phyloP scores from a whole-genome alignment of 2,797 vertebrate species.

The Pipistrellus pipistrellus region DNA sequence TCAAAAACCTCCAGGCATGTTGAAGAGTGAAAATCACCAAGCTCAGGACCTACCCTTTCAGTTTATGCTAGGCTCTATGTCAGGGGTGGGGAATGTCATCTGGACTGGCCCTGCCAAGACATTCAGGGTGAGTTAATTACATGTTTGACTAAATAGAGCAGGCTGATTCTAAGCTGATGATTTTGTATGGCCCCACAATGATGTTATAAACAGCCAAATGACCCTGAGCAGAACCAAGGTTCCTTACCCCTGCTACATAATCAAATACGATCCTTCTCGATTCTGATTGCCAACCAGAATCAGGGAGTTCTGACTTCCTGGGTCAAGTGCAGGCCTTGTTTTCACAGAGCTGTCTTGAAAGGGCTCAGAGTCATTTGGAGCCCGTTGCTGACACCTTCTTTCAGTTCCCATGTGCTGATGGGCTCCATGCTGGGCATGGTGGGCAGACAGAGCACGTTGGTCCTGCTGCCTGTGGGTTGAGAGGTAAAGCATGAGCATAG shows the following conservation, averaged over 20 bases:
- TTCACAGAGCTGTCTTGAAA: not conserved
- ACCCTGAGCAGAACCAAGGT: too few relatives aligned
- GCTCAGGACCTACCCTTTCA: not conserved
- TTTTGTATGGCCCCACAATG: too few relatives aligned
- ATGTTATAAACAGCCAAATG: too few relatives aligned
- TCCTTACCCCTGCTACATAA: not conserved
- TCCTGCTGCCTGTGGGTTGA: not conserved
- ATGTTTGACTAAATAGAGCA: too few relatives aligned
- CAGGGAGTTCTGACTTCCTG: not conserved
- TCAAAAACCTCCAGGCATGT: not conserved
- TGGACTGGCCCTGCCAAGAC: too few relatives aligned
- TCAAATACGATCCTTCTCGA: not conserved
- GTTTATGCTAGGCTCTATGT: too few relatives aligned
- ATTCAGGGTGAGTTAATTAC: too few relatives aligned
- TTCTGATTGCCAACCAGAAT: not conserved
- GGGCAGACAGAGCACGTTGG: not conserved
- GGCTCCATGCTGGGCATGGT: not conserved
- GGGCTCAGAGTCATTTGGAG: rapidly evolving
- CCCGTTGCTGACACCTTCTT: not conserved
- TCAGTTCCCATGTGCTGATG: not conserved
- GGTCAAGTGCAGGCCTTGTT: not conserved
- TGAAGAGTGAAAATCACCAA: not conserved
- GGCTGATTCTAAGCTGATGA: too few relatives aligned
- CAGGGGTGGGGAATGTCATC: too few relatives aligned
- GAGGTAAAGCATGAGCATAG: rapidly evolving